Percentiles rank a stretch among this genome's conserved stretches.
Evolutionary conservation across 2,113 vertebrate species (phyloP).

Genomic region (Machaerirhynchus nigripectus): DNA sequence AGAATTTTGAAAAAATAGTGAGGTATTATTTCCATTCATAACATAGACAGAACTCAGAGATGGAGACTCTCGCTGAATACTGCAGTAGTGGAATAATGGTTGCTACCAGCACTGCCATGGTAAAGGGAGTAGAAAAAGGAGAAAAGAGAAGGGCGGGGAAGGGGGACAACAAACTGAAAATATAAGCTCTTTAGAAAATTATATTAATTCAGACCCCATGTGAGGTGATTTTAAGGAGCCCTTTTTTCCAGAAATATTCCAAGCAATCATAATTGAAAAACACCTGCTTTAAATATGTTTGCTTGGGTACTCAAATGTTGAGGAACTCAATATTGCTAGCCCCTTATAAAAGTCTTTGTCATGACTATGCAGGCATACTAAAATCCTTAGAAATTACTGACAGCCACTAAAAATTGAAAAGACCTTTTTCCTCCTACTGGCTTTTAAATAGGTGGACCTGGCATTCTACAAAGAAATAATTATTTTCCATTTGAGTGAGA

Average conservation of each 20-base stretch:
- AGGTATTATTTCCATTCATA: neutral
- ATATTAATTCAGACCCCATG: neutral
- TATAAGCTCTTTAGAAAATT: neutral
- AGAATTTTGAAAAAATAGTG: neutral
- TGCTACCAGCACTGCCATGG: neutral
- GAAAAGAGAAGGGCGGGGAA: neutral
- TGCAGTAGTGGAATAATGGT: neutral
- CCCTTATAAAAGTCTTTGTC: neutral
- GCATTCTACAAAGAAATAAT: neutral
- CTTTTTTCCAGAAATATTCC: neutral
- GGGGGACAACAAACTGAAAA: neutral
- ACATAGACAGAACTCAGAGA: neutral
- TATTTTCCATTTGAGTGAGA: neutral
- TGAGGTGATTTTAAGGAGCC: neutral
- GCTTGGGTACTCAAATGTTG: neutral
- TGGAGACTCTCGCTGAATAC: neutral
- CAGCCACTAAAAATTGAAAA: neutral
- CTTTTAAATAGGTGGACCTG: neutral
- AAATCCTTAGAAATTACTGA: neutral
- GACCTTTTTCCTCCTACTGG: neutral
- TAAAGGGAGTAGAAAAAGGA: neutral
- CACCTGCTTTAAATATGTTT: neutral
- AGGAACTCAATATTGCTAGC: neutral
- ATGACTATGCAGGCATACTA: neutral
- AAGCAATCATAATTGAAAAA: neutral